Evolutionary conservation across 2,113 vertebrate genomes (phyloP).

Genomic region (Petrocephalus microphthalmus): DNA sequence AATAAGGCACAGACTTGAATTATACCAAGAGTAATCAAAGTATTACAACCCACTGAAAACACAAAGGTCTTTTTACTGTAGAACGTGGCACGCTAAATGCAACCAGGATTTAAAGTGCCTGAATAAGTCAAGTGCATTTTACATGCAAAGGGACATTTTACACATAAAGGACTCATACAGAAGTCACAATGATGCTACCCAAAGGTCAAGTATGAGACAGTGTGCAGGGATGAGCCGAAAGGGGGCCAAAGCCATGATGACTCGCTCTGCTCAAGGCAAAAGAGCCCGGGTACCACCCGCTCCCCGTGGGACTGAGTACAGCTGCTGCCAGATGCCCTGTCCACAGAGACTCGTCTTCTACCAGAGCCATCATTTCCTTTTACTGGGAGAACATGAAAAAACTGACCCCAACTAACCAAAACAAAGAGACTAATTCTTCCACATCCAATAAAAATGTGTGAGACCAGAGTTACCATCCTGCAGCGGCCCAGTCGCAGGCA

Average conservation of each 20-base stretch:
- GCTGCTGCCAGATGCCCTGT: neutral
- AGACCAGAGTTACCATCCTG: neutral
- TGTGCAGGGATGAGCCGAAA: neutral
- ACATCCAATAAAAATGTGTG: neutral
- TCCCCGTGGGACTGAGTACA: neutral
- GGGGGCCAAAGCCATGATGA: neutral
- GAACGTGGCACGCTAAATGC: neutral
- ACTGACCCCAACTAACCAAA: neutral
- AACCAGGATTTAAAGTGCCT: neutral
- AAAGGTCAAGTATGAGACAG: neutral
- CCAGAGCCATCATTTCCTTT: neutral
- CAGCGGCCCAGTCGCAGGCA: neutral
- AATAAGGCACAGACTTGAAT: slow-evolving; percentile 21
- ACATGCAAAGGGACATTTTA: neutral
- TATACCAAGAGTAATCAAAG: slow-evolving; percentile 26
- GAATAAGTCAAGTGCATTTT: slow-evolving; percentile 3
- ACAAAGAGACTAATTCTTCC: neutral
- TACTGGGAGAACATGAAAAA: neutral
- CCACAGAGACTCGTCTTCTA: neutral
- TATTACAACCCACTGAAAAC: neutral
- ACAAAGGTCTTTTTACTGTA: neutral
- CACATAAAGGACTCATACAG: neutral
- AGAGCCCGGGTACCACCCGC: neutral
- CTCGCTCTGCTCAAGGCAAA: neutral
- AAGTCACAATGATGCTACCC: neutral